phyloP scores from a whole-genome alignment of 2,888 invertebrate species.

The Euphydryas editha region DNA sequence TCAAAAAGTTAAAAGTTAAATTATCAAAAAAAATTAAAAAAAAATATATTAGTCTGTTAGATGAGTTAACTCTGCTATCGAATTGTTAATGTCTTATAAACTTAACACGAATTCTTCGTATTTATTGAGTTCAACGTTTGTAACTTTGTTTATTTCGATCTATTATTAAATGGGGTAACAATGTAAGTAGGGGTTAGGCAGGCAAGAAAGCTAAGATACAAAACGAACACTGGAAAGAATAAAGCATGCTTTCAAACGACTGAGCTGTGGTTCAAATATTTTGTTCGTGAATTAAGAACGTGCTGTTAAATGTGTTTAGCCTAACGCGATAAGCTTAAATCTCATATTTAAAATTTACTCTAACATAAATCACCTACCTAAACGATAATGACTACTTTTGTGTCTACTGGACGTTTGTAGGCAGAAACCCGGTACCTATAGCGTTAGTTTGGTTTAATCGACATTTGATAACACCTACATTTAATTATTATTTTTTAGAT shows the following conservation, averaged over 20 bases:
- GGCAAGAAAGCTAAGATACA: constrained; percentile 47
- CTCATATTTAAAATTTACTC: constrained; percentile 15
- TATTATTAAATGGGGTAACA: constrained; percentile 36
- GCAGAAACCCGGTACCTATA: constrained; percentile 68
- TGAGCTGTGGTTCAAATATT: constrained; percentile 4
- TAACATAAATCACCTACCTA: constrained; percentile 50
- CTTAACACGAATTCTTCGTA: background rate
- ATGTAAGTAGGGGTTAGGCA: constrained; percentile 46
- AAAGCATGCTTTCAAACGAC: constrained; percentile 33
- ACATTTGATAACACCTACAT: constrained; percentile 48
- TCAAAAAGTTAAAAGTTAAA: constrained; percentile 47
- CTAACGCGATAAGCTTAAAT: constrained; percentile 28
- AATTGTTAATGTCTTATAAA: constrained; percentile 9
- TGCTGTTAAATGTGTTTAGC: constrained; percentile 60
- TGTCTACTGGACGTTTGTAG: constrained; percentile 55
- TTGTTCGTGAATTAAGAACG: constrained; percentile 44
- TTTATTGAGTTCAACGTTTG: constrained; percentile 2
- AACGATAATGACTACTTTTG: constrained; percentile 53
- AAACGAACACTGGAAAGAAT: constrained; percentile 30
- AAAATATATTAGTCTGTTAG: constrained; percentile 71
- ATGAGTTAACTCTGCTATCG: constrained; percentile 17
- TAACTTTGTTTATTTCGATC: constrained; percentile 5
- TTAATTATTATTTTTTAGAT: constrained; percentile 6
- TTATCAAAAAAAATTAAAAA: no score
- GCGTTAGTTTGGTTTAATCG: constrained; percentile 59